Evolutionary conservation across 2,797 vertebrate species (phyloP), one percentile per base, ranked within the genome.

Genomic region (Sebastes oblongus): DNA sequence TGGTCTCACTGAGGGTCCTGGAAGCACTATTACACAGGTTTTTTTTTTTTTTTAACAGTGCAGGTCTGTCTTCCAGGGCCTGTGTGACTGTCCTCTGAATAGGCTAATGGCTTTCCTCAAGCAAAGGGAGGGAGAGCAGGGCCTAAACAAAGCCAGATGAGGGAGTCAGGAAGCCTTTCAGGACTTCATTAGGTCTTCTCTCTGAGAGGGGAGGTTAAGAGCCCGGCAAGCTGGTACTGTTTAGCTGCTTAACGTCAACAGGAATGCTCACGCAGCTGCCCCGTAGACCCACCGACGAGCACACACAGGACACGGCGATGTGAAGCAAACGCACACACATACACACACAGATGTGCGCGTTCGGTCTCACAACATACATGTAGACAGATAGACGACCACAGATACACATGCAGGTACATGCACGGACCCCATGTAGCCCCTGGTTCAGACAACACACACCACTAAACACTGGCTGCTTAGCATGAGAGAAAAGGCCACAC

Each of bases 101-200:
- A 90, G 93, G 92, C 92, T 96, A 95, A 96, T 95, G 94, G 94
- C 92, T 95, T 94, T 95, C 92, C 94, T 94, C 94, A 93, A 94
- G 91, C 89, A 89, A 74, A 87, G 84, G 78, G 85, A 92, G 91
- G 86, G 88, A 78, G 88, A 91, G 82, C 39, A 14, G 81, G 85
- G 80, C 87, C 92, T 96, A 95, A 96, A 95, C 93, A 96, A 95
- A 95, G 93, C 96, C 96, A 96, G 95, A 94, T 95, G 95, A 96
- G 91, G 72, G 91, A 94, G 92, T 94, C 94, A 96, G 96, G 95
- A 96, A 96, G 94, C 94, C 93, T 96, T 96, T 95, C 95, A 96
- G 95, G 96, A 96, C 95, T 96, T 96, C 94, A 96, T 96, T 96
- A 96, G 94, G 86, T 89, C 90, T 86, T 86, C 85, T 89, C 93